Evolutionary conservation across 2,888 invertebrate genomes (phyloP).

Genomic region (Octonoba sinensis): DNA sequence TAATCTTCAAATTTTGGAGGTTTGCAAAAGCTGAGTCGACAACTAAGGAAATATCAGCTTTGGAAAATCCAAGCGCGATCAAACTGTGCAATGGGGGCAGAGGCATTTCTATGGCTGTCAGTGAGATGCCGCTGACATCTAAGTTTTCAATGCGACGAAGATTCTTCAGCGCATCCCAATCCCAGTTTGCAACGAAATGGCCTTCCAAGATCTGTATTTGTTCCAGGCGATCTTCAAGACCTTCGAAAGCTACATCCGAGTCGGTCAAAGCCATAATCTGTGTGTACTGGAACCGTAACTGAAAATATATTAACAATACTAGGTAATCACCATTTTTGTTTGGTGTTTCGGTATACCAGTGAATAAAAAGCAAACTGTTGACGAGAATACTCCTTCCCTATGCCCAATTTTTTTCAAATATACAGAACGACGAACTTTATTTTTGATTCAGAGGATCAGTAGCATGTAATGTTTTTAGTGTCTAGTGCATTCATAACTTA

Average conservation of each 20-base stretch:
- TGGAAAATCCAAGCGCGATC: conserved; percentile 17
- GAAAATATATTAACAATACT: neutral
- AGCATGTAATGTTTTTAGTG: too few relatives aligned
- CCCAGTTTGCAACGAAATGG: conserved; percentile 33
- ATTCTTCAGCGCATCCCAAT: conserved; percentile 32
- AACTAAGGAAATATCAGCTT: conserved; percentile 35
- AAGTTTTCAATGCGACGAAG: neutral
- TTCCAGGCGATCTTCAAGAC: conserved; percentile 31
- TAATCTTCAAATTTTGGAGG: conserved; percentile 5
- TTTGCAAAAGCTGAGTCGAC: conserved; percentile 20
- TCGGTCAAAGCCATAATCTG: conserved; percentile 46
- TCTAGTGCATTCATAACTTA: too few relatives aligned
- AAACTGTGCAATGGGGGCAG: conserved; percentile 18
- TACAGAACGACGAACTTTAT: too few relatives aligned
- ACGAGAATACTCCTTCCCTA: too few relatives aligned
- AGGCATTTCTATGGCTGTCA: conserved; percentile 17
- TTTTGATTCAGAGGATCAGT: too few relatives aligned
- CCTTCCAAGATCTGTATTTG: conserved; percentile 38
- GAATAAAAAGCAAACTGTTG: too few relatives aligned
- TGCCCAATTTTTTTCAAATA: too few relatives aligned
- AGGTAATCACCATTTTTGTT: too few relatives aligned
- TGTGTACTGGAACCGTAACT: conserved; percentile 36
- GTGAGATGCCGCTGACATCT: conserved; percentile 24
- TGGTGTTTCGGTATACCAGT: too few relatives aligned
- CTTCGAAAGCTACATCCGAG: conserved; percentile 41